phyloP scores from a whole-genome alignment of 2,888 invertebrate genomes.

The Rhopalosiphum nymphaeae region DNA sequence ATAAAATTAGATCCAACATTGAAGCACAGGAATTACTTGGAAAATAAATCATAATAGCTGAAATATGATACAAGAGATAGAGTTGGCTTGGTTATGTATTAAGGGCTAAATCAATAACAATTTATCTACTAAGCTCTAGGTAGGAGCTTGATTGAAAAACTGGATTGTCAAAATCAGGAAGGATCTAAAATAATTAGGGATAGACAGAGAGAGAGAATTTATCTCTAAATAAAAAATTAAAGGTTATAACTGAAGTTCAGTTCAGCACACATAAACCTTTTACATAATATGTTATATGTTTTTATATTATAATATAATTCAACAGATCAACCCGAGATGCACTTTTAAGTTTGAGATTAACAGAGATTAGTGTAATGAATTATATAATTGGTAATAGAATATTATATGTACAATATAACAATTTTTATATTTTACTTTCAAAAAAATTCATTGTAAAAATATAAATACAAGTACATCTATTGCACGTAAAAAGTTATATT shows the following conservation, averaged over 20 bases:
- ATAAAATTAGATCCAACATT: not conserved
- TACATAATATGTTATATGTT: not conserved
- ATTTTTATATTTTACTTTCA: not conserved
- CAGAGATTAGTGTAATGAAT: not conserved
- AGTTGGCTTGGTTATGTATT: not conserved
- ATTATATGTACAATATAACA: not conserved
- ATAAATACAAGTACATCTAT: not conserved
- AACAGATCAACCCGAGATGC: not conserved
- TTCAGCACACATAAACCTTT: not conserved
- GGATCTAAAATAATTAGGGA: not conserved
- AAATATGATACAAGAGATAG: conserved; percentile 2
- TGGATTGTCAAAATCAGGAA: not conserved
- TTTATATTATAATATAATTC: not conserved
- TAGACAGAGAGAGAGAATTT: not conserved
- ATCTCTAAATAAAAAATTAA: not conserved
- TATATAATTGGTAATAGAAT: not conserved
- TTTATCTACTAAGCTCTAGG: not conserved
- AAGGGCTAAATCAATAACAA: not conserved
- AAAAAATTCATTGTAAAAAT: not conserved
- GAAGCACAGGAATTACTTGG: not conserved
- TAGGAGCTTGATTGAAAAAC: not conserved
- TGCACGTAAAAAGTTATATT: not conserved
- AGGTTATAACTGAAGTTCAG: not conserved
- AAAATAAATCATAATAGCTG: not conserved
- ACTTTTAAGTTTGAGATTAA: not conserved